These are phyloP conservation scores for Crotalus horridus DNA, from an alignment of 2,113 vertebrate genomes.

Conservation along the genomic window DNA sequence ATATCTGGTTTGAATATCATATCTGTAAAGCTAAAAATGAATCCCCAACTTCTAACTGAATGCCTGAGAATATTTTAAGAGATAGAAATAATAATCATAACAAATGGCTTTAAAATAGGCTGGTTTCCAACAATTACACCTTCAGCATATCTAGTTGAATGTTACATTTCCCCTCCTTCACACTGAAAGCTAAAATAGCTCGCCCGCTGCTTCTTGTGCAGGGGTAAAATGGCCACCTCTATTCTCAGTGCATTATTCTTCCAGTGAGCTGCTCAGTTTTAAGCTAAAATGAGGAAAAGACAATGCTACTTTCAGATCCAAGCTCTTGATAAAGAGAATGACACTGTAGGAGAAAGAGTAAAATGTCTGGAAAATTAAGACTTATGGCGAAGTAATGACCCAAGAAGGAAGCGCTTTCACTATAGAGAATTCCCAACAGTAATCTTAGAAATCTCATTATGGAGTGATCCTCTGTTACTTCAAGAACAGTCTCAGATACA, in stretches of 20 bases:
- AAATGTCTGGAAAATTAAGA: constrained; percentile 67
- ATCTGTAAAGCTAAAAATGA: not conserved
- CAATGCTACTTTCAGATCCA: constrained; percentile 50
- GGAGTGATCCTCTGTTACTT: constrained; percentile 59
- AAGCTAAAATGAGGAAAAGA: constrained; percentile 40
- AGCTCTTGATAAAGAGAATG: constrained; percentile 53
- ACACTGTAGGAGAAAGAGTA: constrained; percentile 56
- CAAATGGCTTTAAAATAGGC: not conserved
- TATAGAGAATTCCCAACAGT: constrained; percentile 61
- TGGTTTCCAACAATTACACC: not conserved
- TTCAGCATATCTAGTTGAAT: not conserved
- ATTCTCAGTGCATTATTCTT: constrained; percentile 13
- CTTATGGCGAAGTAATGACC: constrained; percentile 61
- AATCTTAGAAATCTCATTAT: constrained; percentile 66
- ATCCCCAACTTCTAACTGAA: not conserved
- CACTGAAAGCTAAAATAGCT: constrained; percentile 2
- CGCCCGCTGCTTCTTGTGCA: constrained; percentile 15
- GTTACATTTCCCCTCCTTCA: not conserved
- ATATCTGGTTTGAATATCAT: not conserved
- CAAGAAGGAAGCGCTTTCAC: constrained; percentile 60
- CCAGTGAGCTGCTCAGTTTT: constrained; percentile 29
- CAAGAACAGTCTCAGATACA: constrained; percentile 53
- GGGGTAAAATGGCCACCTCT: constrained; percentile 1
- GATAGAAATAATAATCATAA: constrained; percentile 9
- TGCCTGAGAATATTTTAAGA: not conserved